Evolutionary conservation across 2,888 invertebrate genomes (phyloP), one percentile per base, ranked within the genome.

Genomic region (Papilio gigon): DNA sequence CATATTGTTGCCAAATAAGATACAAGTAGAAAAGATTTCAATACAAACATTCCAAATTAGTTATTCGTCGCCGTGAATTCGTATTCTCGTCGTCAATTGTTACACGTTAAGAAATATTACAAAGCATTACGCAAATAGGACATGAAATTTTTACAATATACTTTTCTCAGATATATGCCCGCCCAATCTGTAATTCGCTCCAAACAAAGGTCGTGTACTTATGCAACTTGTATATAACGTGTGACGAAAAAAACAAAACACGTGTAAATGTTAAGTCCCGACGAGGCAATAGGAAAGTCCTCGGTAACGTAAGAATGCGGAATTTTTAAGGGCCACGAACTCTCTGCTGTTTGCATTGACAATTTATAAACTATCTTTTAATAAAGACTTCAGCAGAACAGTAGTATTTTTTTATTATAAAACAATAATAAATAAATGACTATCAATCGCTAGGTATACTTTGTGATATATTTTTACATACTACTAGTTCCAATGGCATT

Each of bases 341-440:
- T 11, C 20, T 6, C 14, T 9, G 14, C 11, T 35, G 30, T 47
- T 20, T n/a, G 17, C 47, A 8, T 9, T 44, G 12, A 4, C n/a
- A 11, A 8, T 42, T 61, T 42, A 61, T 27, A 61, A 61, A 42
- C n/a, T 27, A n/a, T 50, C 27, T n/a, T 56, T 56, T 20, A 27
- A 58, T 27, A 12, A n/a, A n/a, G 9, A n/a, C 66, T 20, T 66
- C 11, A 35, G 37, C 66, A 66, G 60, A 59, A 58, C 66, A 14
- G 59, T 47, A 60, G 25, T 17, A n/a, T n/a, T n/a, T n/a, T n/a
- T n/a, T n/a, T n/a, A n/a, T n/a, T n/a, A n/a, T n/a, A n/a, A n/a
- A n/a, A n/a, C n/a, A n/a, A n/a, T n/a, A n/a, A n/a, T n/a, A n/a
- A n/a, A n/a, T n/a, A n/a, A n/a, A n/a, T n/a, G 59, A 6, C 66